A percentile compares a stretch with the other conserved stretches of the same genome.
Evolutionary conservation across 37 sponge, comb jelly and placozoan species (phyloP).

Genomic region (Oopsacas minuta): DNA sequence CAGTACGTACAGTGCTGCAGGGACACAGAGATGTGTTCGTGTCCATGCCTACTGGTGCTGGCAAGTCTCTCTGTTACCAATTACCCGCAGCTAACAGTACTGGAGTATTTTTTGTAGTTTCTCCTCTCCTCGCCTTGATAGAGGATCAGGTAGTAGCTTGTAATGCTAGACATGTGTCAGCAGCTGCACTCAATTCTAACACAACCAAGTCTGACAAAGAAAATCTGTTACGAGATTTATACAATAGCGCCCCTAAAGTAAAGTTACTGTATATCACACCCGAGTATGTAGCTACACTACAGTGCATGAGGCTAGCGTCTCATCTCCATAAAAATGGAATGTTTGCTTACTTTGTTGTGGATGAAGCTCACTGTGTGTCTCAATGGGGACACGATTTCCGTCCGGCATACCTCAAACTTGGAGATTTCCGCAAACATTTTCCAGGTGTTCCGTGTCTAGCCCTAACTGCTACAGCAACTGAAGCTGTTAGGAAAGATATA

Average conservation of each 20-base stretch:
- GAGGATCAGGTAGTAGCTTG: constrained; percentile 79
- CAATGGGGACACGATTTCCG: constrained; percentile 99
- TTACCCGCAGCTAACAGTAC: constrained; percentile 62
- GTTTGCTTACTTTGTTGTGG: constrained; percentile 59
- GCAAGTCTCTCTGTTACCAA: constrained; percentile 96
- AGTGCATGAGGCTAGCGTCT: constrained; percentile 33
- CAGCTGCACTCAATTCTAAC: constrained; percentile 78
- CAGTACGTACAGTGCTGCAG: neutral
- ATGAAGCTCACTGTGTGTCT: constrained; percentile 98
- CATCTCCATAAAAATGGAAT: constrained; percentile 29
- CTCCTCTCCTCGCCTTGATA: constrained; percentile 91
- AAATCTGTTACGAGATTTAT: constrained; percentile 47
- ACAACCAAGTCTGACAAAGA: constrained; percentile 41
- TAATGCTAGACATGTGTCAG: constrained; percentile 36
- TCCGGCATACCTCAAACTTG: constrained; percentile 91
- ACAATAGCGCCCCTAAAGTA: constrained; percentile 27
- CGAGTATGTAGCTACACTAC: constrained; percentile 66
- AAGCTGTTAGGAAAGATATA: constrained; percentile 61
- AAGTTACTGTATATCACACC: constrained; percentile 95
- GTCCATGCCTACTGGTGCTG: constrained; percentile 97
- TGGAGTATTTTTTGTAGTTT: constrained; percentile 83
- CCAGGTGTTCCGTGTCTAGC: constrained; percentile 70
- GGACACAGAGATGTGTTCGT: constrained; percentile 76
- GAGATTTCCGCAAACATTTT: constrained; percentile 44
- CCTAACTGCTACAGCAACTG: constrained; percentile 90